Evolutionary conservation across 2,888 invertebrate genomes (phyloP).

Genomic region (Eledone cirrhosa): DNA sequence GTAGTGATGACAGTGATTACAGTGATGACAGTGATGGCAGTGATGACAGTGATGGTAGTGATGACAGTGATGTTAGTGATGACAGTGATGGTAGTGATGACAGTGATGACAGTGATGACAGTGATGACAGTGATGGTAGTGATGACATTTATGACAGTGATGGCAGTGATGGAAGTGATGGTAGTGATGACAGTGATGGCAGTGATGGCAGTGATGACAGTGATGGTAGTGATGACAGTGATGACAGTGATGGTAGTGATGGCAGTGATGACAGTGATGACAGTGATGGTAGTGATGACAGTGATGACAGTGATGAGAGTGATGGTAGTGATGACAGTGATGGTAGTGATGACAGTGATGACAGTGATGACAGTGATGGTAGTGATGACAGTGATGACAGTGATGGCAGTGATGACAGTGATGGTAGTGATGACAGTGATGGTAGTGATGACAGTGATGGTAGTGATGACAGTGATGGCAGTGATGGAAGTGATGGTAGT

Average conservation of each 20-base stretch:
- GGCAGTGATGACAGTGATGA: background rate
- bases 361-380: slow-evolving; percentile 18
- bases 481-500: too few species aligned
- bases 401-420: slow-evolving; percentile 2
- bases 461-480: slow-evolving; percentile 25
- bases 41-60: background rate
- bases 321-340: background rate
- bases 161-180: too few species aligned
- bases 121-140: slow-evolving; percentile 3
- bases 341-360: background rate
- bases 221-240: background rate
- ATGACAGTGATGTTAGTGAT: too few species aligned
- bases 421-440: background rate
- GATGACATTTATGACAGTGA: too few species aligned
- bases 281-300: background rate
- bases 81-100: background rate
- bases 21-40: slow-evolving; percentile 20
- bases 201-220: slow-evolving; percentile 5
- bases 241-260: slow-evolving; percentile 20
- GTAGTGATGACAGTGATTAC: too few species aligned
- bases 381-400: background rate
- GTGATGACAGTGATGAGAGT: background rate
- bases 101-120: slow-evolving; percentile 5
- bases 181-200: background rate
- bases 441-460: background rate